Conservation (phyloP, 2,797 vertebrate species). For the Danio aesculapii region DNA sequence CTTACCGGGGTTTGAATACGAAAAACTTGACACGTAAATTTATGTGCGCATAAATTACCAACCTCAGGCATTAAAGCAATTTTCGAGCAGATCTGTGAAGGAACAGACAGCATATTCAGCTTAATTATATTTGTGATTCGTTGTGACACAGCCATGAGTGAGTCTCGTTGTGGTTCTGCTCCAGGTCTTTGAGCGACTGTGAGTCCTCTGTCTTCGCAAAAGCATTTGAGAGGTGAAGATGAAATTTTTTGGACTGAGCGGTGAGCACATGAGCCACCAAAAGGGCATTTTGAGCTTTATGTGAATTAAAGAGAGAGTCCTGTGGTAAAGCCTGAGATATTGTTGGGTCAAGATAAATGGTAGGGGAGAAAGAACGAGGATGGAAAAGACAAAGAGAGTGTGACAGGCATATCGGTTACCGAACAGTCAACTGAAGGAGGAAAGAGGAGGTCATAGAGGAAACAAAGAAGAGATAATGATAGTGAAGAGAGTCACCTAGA, state of each 20-base stretch:
- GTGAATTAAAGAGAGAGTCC: slow-evolving; percentile 13
- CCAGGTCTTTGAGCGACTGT: background rate
- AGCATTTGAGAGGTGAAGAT: slow-evolving; percentile 25
- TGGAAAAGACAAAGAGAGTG: slow-evolving; percentile 14
- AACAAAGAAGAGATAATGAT: slow-evolving; percentile 44
- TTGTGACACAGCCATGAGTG: slow-evolving; percentile 45
- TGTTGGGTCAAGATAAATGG: slow-evolving; percentile 33
- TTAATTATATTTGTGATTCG: slow-evolving; percentile 50
- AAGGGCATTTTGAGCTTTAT: slow-evolving; percentile 2
- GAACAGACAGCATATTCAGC: slow-evolving; percentile 50
- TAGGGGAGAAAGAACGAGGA: slow-evolving; percentile 17
- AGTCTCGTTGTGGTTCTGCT: slow-evolving; percentile 30
- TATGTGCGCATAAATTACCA: background rate
- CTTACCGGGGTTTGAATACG: background rate
- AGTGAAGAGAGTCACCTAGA: slow-evolving; percentile 31
- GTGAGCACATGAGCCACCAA: slow-evolving; percentile 22
- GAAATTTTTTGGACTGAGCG: slow-evolving; percentile 20
- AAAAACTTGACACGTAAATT: slow-evolving; percentile 27
- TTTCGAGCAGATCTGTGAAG: slow-evolving; percentile 20
- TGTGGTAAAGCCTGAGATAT: background rate
- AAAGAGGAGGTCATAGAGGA: slow-evolving; percentile 29
- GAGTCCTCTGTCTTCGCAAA: slow-evolving; percentile 30
- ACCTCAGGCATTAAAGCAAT: slow-evolving; percentile 42
- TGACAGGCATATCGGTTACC: slow-evolving; percentile 29
- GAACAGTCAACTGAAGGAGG: slow-evolving; percentile 35